Conservation (phyloP, 2,888 invertebrate species). For the Hydriomena furcata region DNA sequence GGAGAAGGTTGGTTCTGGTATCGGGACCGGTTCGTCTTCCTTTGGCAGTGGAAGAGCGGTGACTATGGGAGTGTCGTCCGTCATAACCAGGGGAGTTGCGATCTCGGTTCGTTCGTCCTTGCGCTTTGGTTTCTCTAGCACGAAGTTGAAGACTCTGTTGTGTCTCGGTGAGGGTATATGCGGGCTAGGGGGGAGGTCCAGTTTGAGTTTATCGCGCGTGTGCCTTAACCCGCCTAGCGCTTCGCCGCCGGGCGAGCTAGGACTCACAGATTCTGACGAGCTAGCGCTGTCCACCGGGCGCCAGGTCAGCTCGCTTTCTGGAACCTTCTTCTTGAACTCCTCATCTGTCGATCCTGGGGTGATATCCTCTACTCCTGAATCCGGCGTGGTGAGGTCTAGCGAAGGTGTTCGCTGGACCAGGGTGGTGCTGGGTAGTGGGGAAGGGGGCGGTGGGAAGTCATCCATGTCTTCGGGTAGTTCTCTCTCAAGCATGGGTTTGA, state of each 20-base stretch:
- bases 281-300: slow-evolving; percentile 65
- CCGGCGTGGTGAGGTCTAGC: slow-evolving; percentile 82
- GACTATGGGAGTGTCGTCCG: slow-evolving; percentile 72
- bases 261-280: slow-evolving; percentile 74
- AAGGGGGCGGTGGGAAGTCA: slow-evolving; percentile 52
- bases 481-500: slow-evolving; percentile 56
- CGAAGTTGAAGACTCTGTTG: slow-evolving; percentile 71
- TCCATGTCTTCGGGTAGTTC: slow-evolving; percentile 52
- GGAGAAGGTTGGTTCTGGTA: slow-evolving; percentile 81
- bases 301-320: slow-evolving; percentile 53
- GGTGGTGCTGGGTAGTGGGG: slow-evolving; percentile 47
- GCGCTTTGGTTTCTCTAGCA: slow-evolving; percentile 67
- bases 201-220: slow-evolving; percentile 87
- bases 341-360: slow-evolving; percentile 79
- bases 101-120: slow-evolving; percentile 39
- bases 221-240: slow-evolving; percentile 88
- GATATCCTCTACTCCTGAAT: slow-evolving; percentile 85
- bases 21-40: slow-evolving; percentile 53
- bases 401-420: slow-evolving; percentile 56
- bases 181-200: slow-evolving; percentile 86
- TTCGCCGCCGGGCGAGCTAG: slow-evolving; percentile 69
- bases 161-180: slow-evolving; percentile 70
- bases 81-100: slow-evolving; percentile 67
- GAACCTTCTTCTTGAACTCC: slow-evolving; percentile 58
- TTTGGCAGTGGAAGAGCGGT: slow-evolving; percentile 52